Base-by-base conservation (phyloP, 2,888 invertebrate genomes). In the Philereme transversata region DNA sequence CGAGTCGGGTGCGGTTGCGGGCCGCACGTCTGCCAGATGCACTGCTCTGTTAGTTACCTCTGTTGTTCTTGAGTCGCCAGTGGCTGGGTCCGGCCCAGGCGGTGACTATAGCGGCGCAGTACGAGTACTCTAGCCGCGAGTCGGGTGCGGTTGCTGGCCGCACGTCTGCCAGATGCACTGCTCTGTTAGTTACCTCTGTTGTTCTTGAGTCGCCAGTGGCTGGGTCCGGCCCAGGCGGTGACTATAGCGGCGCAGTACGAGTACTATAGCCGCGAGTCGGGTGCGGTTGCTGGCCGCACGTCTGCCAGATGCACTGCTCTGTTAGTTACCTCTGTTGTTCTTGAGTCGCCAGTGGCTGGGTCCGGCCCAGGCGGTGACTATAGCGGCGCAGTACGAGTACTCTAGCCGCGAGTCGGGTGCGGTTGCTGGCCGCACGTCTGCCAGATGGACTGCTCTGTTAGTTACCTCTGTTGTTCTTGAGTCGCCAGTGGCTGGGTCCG, bases 1-100 rank as follows among this genome's bases (percentile, higher is more conserved):
- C 40, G 92, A 82, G 73, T 89, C 92, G 10, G 70, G 75, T 49
- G 91, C 83, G 61, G 85, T 90, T 35, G 81, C 81, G 1, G 95
- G 95, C 10, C 94, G 89, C 82, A 94, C 87, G 83, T 95, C 94
- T 3, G 93, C 86, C 54, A 95, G 90, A 1, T 77, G 77, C 67
- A 79, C 74, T 38, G 38, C 4, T 38, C 8, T 38, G 4, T n/a
- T 38, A 43, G n/a, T 45, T 7, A 88, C 87, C 82, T 70, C 84
- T 74, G 73, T 88, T 87, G 70, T 93, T 93, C 77, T 93, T 94
- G 47, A 96, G 93, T 72, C 96, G 95, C 97, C 97, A 97, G 85
- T 97, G 96, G 48, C 94, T 91, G 38, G 97, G 97, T 0, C 97
- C 97, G 33, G 96, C 96, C 97, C 97, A 97, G 69, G 95, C 91